phyloP scores from a whole-genome alignment of 2,888 invertebrate genomes.

The Choristoneura rosaceana region DNA sequence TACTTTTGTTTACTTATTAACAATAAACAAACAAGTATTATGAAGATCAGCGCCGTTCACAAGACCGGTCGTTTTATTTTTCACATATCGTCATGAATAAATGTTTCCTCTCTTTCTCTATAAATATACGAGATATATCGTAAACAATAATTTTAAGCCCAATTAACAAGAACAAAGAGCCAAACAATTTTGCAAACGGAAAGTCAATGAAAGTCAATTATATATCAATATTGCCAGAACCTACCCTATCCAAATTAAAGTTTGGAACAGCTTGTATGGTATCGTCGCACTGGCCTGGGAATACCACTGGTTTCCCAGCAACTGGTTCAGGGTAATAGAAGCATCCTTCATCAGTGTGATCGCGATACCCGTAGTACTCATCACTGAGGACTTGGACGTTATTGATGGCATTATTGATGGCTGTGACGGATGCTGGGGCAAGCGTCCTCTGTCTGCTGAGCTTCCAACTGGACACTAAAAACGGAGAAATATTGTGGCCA shows the following conservation, averaged over 20 bases:
- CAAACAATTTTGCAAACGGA: no score
- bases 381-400: slow-evolving; percentile 62
- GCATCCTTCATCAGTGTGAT: slow-evolving; percentile 64
- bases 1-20: neutral
- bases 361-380: slow-evolving; percentile 58
- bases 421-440: slow-evolving; percentile 45
- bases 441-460: slow-evolving; percentile 60
- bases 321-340: slow-evolving; percentile 74
- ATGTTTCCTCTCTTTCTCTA: no score
- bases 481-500: neutral
- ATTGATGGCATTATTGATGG: slow-evolving; percentile 56
- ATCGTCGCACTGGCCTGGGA: slow-evolving; percentile 64
- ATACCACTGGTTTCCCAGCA: slow-evolving; percentile 65
- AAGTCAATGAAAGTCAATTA: neutral
- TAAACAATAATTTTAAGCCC: no score
- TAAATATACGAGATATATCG: no score
- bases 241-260: slow-evolving; percentile 61
- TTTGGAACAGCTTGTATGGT: slow-evolving; percentile 52
- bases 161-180: no score
- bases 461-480: slow-evolving; percentile 70
- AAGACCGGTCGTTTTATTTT: no score
- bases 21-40: no score
- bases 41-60: no score
- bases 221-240: slow-evolving; percentile 38
- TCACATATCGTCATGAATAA: no score